These are phyloP conservation scores for Prorops nasuta DNA, from an alignment of 1,140 invertebrate species.

Conservation along the genomic window DNA sequence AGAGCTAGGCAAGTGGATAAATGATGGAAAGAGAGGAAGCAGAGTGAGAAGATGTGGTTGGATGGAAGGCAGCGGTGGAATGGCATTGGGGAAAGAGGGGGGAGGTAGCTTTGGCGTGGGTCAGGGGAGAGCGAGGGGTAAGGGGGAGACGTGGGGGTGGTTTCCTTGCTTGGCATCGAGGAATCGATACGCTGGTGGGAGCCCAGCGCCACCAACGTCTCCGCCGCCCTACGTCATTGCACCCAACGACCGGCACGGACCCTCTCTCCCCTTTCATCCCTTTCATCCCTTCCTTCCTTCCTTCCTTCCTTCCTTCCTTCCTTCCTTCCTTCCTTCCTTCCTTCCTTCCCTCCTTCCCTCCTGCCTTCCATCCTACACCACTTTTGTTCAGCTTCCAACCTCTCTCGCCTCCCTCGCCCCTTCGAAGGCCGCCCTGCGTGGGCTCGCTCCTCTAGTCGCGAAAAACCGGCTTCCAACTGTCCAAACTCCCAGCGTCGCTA, in stretches of 20 bases:
- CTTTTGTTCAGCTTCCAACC: too few relatives aligned
- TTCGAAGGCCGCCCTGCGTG: not conserved
- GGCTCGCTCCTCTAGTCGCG: too few relatives aligned
- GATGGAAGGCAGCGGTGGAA: constrained; percentile 12
- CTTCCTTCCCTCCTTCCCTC: not conserved
- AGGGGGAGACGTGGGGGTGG: constrained; percentile 24
- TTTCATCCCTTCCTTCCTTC: constrained; percentile 5
- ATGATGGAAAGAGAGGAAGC: constrained; percentile 20
- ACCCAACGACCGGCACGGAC: constrained; percentile 36
- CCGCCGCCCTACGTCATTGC: constrained; percentile 48
- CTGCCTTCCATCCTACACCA: not conserved
- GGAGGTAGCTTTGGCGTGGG: constrained; percentile 9
- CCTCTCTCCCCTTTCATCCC: constrained; percentile 3
- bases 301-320: constrained; percentile 19
- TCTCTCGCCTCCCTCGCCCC: constrained; percentile 1
- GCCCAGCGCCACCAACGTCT: constrained; percentile 51
- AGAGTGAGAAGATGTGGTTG: constrained; percentile 16
- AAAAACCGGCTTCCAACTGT: not conserved
- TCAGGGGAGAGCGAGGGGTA: constrained; percentile 17
- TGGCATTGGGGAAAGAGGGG: constrained; percentile 18
- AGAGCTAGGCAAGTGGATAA: constrained; percentile 18
- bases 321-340: constrained; percentile 6
- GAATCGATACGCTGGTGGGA: constrained; percentile 49
- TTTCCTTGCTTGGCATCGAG: constrained; percentile 41
- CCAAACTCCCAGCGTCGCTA: not conserved